Percentiles rank a stretch among this genome's conserved stretches.
These are phyloP conservation scores for Zoanthus sansibaricus DNA, from an alignment of 92 coral and sea anemone species.

Conservation along the genomic window DNA sequence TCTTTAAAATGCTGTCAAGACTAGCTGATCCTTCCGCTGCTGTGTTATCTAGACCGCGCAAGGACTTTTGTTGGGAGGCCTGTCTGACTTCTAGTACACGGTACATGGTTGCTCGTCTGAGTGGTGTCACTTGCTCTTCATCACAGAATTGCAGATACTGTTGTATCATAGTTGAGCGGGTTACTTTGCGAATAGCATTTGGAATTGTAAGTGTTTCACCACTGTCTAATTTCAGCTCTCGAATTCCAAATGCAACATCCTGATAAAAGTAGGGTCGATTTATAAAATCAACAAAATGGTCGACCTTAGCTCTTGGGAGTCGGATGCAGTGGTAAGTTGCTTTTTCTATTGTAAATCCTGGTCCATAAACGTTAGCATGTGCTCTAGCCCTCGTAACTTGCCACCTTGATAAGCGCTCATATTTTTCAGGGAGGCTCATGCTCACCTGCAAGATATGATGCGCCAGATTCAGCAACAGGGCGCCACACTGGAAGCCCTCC, in stretches of 20 bases:
- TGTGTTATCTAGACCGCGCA: slow-evolving; percentile 58
- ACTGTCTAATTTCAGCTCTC: slow-evolving; percentile 54
- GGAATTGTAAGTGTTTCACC: slow-evolving; percentile 59
- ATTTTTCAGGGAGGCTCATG: no score
- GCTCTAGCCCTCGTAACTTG: slow-evolving; percentile 41
- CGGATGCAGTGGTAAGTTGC: slow-evolving; percentile 29
- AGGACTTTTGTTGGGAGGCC: slow-evolving; percentile 54
- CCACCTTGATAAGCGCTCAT: slow-evolving; percentile 39
- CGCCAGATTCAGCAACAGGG: no score
- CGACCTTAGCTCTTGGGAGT: slow-evolving; percentile 20
- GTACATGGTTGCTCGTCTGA: slow-evolving; percentile 60
- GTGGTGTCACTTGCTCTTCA: slow-evolving; percentile 44
- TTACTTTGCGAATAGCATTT: slow-evolving; percentile 54
- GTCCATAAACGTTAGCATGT: slow-evolving; percentile 36
- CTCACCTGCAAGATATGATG: no score
- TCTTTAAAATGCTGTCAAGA: slow-evolving; percentile 37
- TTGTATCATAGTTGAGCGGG: slow-evolving; percentile 60
- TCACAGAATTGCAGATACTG: slow-evolving; percentile 56
- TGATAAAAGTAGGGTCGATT: slow-evolving; percentile 53
- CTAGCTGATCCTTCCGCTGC: slow-evolving; percentile 72
- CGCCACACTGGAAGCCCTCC: no score
- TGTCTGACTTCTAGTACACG: slow-evolving; percentile 52
- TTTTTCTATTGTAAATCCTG: slow-evolving; percentile 3
- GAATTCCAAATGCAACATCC: slow-evolving; percentile 55
- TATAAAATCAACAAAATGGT: slow-evolving; percentile 54